Base-by-base conservation (phyloP, 2,113 vertebrate species). In the Mystacornis crossleyi region DNA sequence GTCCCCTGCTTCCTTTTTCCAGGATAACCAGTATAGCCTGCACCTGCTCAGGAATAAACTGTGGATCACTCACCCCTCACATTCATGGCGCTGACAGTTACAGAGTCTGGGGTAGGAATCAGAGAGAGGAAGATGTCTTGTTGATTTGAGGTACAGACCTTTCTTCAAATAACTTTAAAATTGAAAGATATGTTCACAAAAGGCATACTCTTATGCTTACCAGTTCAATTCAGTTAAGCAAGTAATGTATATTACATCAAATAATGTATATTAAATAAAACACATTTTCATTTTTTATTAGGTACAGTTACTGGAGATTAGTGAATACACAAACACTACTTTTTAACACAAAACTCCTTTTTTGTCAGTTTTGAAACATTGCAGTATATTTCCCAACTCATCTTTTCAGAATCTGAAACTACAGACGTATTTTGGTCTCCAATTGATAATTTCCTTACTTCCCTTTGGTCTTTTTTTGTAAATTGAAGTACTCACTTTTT, bases 11-110 rank as follows among this genome's bases (percentile, higher is more conserved):
- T 55, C n/a, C 48, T 64, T 14, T 55, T 9, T 64, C 48, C 23
- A 47, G 14, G 58, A 40, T 38, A 33, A 47, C 11, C 38, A 47
- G 11, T 60, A 54, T 40, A 73, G 23, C 9, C 15, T 64, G n/a
- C n/a, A n/a, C 28, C 6, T 48, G 18, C 42, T 74, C 60, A 47
- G 58, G 60, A 47, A 10, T 25, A 18, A n/a, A 12, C 29, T 48
- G 58, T 23, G 60, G 24, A 55, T 74, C 42, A 55, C 29, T n/a
- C 42, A 24, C 4, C 42, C n/a, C 14, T 47, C 33, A 47, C 42
- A 28, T 24, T n/a, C 50, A 24, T 2, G 0, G 48, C 1, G 0
- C 29, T 48, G 48, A 7, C 17, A 51, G 15, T 48, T n/a, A 40
- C 4, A 0, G 42, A n/a, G 28, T 54, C 26, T 14, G 4, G 18